Conservation (phyloP, 2,888 invertebrate species). For the Phragmatobia fuliginosa region DNA sequence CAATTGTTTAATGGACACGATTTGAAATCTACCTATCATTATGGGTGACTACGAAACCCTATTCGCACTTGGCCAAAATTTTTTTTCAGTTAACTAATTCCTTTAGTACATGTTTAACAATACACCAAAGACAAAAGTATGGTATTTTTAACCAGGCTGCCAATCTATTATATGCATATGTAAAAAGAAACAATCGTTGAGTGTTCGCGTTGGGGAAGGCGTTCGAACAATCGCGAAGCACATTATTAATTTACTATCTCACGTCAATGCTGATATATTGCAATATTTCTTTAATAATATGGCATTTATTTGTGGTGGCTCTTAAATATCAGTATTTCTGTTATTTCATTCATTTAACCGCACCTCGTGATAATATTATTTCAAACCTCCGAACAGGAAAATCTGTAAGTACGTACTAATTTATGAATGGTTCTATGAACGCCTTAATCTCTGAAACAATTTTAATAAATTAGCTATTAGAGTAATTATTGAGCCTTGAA, state of each 20-base stretch:
- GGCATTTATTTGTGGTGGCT: not conserved
- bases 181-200: slow-evolving; percentile 4
- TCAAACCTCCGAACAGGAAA: not conserved
- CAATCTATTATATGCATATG: slow-evolving; percentile 1
- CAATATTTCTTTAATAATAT: not conserved
- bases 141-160: not conserved
- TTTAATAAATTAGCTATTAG: not conserved
- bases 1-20: too few species aligned
- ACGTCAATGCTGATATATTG: not conserved
- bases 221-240: not conserved
- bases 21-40: too few species aligned
- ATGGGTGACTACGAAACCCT: too few species aligned
- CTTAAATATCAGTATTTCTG: not conserved
- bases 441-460: not conserved
- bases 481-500: too few species aligned
- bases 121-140: slow-evolving; percentile 10
- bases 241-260: not conserved
- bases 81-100: not conserved
- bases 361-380: not conserved
- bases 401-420: not conserved
- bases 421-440: not conserved
- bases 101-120: slow-evolving; percentile 6
- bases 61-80: too few species aligned
- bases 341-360: not conserved
- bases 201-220: not conserved